Conservation (phyloP, 2,888 invertebrate species). For the Rotaria magnacalcarata region DNA sequence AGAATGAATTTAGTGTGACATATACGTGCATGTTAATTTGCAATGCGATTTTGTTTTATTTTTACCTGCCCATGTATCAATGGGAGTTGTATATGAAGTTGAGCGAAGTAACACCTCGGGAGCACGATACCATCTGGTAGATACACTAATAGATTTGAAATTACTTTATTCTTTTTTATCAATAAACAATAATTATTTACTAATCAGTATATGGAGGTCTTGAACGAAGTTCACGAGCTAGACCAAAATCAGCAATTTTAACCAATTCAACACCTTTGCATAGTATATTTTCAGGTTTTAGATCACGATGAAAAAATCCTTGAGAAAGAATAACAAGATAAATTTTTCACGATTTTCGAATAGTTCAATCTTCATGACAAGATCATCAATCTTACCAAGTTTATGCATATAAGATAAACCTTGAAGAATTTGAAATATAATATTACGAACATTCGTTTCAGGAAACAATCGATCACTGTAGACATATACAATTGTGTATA, state of each 20-base stretch:
- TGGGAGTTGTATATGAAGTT: constrained; percentile 88
- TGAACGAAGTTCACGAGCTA: constrained; percentile 91
- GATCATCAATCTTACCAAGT: constrained; percentile 66
- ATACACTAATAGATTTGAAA: neutral
- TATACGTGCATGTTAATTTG: neutral
- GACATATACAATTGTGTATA: constrained; percentile 18
- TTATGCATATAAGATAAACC: constrained; percentile 98
- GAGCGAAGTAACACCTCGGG: constrained; percentile 91
- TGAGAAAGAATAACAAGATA: neutral
- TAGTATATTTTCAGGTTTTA: constrained; percentile 94
- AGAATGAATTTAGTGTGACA: neutral
- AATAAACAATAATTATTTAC: neutral
- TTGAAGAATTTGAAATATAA: constrained; percentile 83
- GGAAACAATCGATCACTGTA: constrained; percentile 73
- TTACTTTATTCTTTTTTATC: neutral
- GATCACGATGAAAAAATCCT: constrained; percentile 90
- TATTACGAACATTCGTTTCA: constrained; percentile 84
- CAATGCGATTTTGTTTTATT: neutral
- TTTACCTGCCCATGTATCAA: constrained; percentile 82
- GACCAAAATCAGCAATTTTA: constrained; percentile 93
- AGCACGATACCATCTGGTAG: constrained; percentile 67
- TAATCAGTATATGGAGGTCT: constrained; percentile 97
- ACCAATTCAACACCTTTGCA: constrained; percentile 93
- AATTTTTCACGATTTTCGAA: too few relatives aligned
- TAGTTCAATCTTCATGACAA: neutral